Conservation (phyloP, 2,888 invertebrate species). For the Eumerus sabulonum region DNA sequence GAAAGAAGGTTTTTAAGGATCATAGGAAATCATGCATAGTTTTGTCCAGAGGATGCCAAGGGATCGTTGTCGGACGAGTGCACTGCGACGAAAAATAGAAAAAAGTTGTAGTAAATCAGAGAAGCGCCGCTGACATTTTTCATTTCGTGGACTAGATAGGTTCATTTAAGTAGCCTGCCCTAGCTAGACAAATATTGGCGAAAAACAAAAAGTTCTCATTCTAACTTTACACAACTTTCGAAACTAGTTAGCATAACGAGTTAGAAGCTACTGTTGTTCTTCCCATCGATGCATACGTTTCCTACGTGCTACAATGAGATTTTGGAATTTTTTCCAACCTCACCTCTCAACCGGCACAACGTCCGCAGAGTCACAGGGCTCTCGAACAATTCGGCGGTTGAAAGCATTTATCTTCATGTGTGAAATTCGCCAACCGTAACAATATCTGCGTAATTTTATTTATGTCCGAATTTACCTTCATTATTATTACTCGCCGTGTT, state of each 20-base stretch:
- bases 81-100: too few species aligned
- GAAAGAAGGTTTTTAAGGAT: too few species aligned
- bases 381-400: slow-evolving; percentile 38
- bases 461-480: slow-evolving; percentile 75
- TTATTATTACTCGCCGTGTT: slow-evolving; percentile 59
- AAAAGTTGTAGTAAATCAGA: too few species aligned
- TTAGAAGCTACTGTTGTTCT: slow-evolving; percentile 29
- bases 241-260: slow-evolving; percentile 41
- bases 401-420: slow-evolving; percentile 49
- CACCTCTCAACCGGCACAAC: too few species aligned
- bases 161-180: too few species aligned
- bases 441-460: slow-evolving; percentile 78
- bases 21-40: too few species aligned
- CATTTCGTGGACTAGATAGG: too few species aligned
- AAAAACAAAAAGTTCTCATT: slow-evolving; percentile 7
- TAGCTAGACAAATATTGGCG: too few species aligned
- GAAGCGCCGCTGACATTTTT: too few species aligned
- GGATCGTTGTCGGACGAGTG: too few species aligned
- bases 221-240: background rate
- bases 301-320: background rate
- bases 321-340: slow-evolving; percentile 57
- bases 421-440: slow-evolving; percentile 66
- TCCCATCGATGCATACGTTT: background rate
- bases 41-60: too few species aligned
- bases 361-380: slow-evolving; percentile 11